Conservation (phyloP, 2,113 vertebrate species). For the Struthidea cinerea region DNA sequence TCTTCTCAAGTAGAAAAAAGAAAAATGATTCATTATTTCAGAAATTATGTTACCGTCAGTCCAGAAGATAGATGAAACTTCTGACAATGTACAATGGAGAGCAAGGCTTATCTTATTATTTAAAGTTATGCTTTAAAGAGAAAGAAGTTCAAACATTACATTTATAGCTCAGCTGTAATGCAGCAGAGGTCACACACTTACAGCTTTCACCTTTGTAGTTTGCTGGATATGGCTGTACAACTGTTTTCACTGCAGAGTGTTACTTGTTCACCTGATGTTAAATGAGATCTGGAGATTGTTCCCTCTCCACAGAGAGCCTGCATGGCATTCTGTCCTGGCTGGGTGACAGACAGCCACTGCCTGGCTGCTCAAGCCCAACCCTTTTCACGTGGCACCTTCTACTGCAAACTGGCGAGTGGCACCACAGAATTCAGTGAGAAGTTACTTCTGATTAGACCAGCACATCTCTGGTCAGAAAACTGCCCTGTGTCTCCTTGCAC, state of each 20-base stretch:
- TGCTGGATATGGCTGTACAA: conserved; percentile 15
- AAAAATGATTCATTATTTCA: conserved; percentile 73
- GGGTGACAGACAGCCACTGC: neutral
- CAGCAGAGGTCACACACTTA: conserved; percentile 43
- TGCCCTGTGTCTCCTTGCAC: neutral
- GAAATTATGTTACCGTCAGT: conserved; percentile 67
- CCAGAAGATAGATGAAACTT: conserved; percentile 65
- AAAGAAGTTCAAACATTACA: conserved; percentile 64
- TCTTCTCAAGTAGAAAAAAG: conserved; percentile 62
- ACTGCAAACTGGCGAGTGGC: neutral
- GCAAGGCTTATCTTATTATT: conserved; percentile 58
- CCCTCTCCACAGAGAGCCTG: neutral
- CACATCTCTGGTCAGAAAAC: neutral
- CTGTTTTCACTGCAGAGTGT: neutral
- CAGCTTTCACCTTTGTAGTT: conserved; percentile 33
- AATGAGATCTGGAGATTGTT: conserved; percentile 16
- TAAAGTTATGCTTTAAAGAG: conserved; percentile 65
- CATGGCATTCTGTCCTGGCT: neutral
- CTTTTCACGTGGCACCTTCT: neutral
- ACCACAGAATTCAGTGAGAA: neutral
- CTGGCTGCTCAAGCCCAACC: neutral
- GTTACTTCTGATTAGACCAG: neutral
- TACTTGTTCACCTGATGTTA: neutral
- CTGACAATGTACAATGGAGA: conserved; percentile 56
- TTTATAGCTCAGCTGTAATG: conserved; percentile 67